A percentile compares a stretch with the other conserved stretches of the same genome.
Conservation (phyloP, 2,797 vertebrate genomes). For the Euthynnus affinis region DNA sequence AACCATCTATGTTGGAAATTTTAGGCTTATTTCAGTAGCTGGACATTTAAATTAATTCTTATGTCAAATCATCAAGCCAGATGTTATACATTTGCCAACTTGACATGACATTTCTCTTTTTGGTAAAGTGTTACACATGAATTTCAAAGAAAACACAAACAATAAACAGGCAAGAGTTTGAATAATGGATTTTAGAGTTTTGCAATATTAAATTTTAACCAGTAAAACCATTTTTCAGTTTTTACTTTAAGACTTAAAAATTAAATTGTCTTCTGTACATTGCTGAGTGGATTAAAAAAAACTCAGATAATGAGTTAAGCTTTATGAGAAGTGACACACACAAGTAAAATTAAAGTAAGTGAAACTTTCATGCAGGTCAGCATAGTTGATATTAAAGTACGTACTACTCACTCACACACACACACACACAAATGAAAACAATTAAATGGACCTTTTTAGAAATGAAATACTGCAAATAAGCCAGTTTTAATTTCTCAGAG, state of each 20-base stretch:
- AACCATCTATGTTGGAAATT: neutral
- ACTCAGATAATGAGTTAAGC: neutral
- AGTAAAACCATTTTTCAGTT: neutral
- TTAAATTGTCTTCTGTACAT: neutral
- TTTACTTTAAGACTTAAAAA: neutral
- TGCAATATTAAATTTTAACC: neutral
- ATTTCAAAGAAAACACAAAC: no score
- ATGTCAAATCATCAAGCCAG: neutral
- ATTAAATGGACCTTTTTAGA: neutral
- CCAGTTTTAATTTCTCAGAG: neutral
- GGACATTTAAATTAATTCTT: no score
- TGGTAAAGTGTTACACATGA: no score
- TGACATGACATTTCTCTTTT: no score
- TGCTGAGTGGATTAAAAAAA: neutral
- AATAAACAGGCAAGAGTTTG: neutral
- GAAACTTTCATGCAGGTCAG: neutral
- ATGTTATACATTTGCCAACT: no score
- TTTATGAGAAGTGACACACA: neutral
- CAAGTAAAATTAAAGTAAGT: neutral
- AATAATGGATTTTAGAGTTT: neutral
- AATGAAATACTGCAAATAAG: neutral
- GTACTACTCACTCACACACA: no score
- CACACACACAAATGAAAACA: neutral
- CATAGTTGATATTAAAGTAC: neutral
- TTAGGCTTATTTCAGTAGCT: neutral